A percentile compares a stretch with the other conserved stretches of the same genome.
Conservation (phyloP, 2,113 vertebrate species). For the Epinephelus moara region DNA sequence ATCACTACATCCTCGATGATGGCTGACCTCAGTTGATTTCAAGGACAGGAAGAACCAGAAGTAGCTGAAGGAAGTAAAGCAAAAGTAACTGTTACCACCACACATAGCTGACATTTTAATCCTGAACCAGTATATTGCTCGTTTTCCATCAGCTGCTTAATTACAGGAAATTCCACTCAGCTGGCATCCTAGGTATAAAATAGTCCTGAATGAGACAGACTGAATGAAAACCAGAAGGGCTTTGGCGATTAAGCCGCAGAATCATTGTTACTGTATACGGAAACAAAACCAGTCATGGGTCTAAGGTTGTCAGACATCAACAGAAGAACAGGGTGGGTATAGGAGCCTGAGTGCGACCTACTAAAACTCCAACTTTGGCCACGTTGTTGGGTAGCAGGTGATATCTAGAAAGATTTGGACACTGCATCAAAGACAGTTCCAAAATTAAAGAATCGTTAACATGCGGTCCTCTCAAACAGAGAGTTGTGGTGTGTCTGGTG, state of each 20-base stretch:
- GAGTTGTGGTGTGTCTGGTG: conserved; percentile 34
- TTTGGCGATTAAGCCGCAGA: not conserved
- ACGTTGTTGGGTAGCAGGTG: not conserved
- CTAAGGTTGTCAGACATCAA: not conserved
- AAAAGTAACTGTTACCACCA: not conserved
- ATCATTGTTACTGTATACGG: not conserved
- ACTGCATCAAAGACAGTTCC: not conserved
- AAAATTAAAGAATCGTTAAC: not conserved
- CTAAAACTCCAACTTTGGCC: not conserved
- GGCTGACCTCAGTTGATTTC: no score
- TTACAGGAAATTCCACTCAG: not conserved
- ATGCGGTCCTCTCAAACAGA: conserved; percentile 17
- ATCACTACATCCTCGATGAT: not conserved
- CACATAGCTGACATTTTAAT: not conserved
- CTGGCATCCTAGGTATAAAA: not conserved
- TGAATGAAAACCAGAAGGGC: not conserved
- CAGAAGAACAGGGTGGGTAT: not conserved
- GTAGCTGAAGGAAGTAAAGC: not conserved
- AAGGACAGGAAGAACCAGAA: not conserved
- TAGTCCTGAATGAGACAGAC: not conserved
- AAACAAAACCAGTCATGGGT: not conserved
- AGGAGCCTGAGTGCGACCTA: not conserved
- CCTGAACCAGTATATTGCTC: not conserved
- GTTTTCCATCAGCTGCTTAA: not conserved
- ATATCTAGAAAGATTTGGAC: not conserved